Percentiles rank a stretch among this genome's conserved stretches.
Evolutionary conservation across 1,140 invertebrate species (phyloP).

Genomic region (Leptestheria dahalacensis): DNA sequence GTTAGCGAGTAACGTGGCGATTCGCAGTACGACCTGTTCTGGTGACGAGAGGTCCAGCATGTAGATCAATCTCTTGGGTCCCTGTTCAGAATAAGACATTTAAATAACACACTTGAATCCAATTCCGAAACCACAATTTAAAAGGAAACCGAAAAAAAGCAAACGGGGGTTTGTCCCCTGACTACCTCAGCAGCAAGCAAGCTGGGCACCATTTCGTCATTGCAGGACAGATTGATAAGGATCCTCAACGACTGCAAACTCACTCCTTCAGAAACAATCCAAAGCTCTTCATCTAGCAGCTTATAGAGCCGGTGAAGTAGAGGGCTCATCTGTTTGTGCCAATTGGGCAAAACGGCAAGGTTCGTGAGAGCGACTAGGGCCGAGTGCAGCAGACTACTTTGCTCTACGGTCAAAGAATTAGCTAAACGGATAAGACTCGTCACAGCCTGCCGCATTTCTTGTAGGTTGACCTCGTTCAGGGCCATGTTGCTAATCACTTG

Average conservation of each 20-base stretch:
- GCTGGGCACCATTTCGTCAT: conserved; percentile 42
- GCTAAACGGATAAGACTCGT: neutral
- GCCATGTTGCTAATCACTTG: conserved; percentile 37
- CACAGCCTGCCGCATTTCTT: neutral
- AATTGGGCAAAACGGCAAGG: conserved; percentile 32
- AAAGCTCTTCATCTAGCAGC: conserved; percentile 27
- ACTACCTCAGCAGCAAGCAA: conserved; percentile 44
- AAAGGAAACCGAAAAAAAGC: conserved; percentile 1
- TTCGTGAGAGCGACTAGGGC: conserved; percentile 33
- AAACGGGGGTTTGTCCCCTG: neutral
- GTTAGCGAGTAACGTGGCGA: conserved; percentile 39
- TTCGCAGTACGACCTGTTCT: conserved; percentile 33
- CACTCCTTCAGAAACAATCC: neutral
- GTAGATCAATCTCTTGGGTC: conserved; percentile 34
- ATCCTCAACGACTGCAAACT: conserved; percentile 31
- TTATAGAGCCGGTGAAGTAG: conserved; percentile 29
- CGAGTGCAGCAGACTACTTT: conserved; percentile 24
- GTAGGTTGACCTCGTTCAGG: conserved; percentile 34
- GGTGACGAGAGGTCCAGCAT: conserved; percentile 31
- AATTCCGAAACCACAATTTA: neutral
- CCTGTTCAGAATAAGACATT: conserved; percentile 27
- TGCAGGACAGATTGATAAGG: conserved; percentile 47
- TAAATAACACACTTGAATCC: conserved; percentile 7
- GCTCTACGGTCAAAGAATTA: neutral
- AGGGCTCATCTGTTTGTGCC: conserved; percentile 32